Percentiles rank a stretch among this genome's conserved stretches.
Evolutionary conservation across 2,113 vertebrate species (phyloP).

Genomic region (Leucoraja erinaceus): DNA sequence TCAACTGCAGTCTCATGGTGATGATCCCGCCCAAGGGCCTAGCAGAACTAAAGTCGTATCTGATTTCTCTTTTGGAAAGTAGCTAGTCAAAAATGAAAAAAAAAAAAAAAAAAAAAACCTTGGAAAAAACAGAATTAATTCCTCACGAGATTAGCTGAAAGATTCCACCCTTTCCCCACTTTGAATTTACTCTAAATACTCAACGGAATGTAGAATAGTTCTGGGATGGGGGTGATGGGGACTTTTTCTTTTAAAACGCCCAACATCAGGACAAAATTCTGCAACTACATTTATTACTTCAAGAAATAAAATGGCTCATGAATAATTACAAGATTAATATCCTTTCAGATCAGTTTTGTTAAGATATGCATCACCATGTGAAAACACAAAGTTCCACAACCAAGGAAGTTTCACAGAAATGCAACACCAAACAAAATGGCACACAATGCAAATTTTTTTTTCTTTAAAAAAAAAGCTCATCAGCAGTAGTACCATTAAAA

Average conservation of each 20-base stretch:
- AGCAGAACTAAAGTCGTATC: constrained; percentile 10
- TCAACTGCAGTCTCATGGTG: constrained; percentile 66
- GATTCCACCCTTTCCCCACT: neutral
- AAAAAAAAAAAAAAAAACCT: constrained; percentile 5
- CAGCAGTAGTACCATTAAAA: constrained; percentile 39
- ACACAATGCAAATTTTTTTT: constrained; percentile 32
- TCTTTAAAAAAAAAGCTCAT: neutral
- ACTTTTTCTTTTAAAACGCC: constrained; percentile 1
- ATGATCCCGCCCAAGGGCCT: constrained; percentile 45
- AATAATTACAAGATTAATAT: constrained; percentile 35
- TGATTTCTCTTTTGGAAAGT: neutral
- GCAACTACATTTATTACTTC: constrained; percentile 38
- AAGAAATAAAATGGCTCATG: constrained; percentile 36
- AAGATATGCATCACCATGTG: constrained; percentile 34
- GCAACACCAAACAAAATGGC: constrained; percentile 37
- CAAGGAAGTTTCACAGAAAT: constrained; percentile 31
- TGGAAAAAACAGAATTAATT: neutral
- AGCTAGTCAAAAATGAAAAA: neutral
- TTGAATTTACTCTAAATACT: constrained; percentile 2
- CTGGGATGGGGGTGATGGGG: neutral
- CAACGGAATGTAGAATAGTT: neutral
- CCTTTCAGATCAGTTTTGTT: constrained; percentile 33
- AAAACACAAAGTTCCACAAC: constrained; percentile 21
- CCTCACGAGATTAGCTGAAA: neutral
- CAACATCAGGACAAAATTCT: constrained; percentile 27